These are phyloP conservation scores for Luperina testacea DNA, from an alignment of 2,888 invertebrate species.

Conservation along the genomic window DNA sequence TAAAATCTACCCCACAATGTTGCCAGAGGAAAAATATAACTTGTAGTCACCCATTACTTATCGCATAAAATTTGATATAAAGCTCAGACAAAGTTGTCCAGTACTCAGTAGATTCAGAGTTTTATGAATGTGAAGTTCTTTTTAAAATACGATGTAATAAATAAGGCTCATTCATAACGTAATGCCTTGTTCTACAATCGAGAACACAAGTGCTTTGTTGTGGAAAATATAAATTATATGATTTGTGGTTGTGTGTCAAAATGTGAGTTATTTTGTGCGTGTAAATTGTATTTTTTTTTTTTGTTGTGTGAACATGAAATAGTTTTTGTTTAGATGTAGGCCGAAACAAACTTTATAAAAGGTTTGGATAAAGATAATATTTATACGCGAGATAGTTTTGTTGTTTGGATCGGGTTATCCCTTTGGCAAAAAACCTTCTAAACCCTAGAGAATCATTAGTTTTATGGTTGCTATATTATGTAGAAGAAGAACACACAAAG, in stretches of 20 bases:
- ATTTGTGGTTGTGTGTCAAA: constrained; percentile 29
- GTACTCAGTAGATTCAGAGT: constrained; percentile 42
- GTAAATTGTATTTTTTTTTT: neutral
- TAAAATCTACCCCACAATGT: constrained; percentile 27
- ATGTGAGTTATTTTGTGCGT: constrained; percentile 19
- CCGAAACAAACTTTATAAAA: constrained; percentile 10
- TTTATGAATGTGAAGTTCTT: constrained; percentile 60
- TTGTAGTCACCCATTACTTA: constrained; percentile 30
- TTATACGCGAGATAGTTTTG: constrained; percentile 6
- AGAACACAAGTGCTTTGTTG: constrained; percentile 44
- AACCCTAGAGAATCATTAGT: neutral
- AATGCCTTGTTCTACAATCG: constrained; percentile 55
- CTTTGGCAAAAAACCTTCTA: neutral
- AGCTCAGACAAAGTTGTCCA: constrained; percentile 43
- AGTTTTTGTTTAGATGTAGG: constrained; percentile 12
- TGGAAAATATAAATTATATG: constrained; percentile 33
- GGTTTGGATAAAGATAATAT: constrained; percentile 7
- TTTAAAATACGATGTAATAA: constrained; percentile 65
- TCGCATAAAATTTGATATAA: constrained; percentile 42
- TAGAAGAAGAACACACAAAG: too few relatives aligned
- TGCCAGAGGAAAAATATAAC: constrained; percentile 34
- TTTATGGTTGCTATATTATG: neutral
- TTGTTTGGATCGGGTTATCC: neutral
- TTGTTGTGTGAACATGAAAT: neutral
- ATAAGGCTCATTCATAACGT: constrained; percentile 56